Evolutionary conservation across 2,797 vertebrate species (phyloP).

Genomic region (Phylloscopus collybita): DNA sequence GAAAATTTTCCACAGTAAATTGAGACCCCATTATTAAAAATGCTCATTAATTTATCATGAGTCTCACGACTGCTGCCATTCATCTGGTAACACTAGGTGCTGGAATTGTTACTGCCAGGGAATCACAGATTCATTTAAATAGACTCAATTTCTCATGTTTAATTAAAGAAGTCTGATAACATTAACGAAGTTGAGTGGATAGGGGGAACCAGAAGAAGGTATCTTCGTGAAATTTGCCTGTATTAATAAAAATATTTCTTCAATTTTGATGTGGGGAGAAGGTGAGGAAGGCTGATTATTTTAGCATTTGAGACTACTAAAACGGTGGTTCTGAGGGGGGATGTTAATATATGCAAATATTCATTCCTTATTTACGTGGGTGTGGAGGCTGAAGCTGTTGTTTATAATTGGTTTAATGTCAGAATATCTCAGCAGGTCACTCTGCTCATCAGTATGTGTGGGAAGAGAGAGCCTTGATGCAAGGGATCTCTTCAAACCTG

Average conservation of each 20-base stretch:
- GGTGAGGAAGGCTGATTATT: background rate
- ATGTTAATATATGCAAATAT: background rate
- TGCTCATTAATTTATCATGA: background rate
- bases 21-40: background rate
- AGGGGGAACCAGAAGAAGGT: background rate
- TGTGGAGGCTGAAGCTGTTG: background rate
- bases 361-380: background rate
- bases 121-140: background rate
- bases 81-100: background rate
- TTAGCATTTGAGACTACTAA: background rate
- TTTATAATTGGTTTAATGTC: background rate
- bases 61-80: background rate
- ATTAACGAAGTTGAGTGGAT: background rate
- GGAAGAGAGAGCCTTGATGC: background rate
- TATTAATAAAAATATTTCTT: background rate
- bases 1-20: background rate
- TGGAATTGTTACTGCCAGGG: background rate
- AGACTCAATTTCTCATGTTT: background rate
- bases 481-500: background rate
- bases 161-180: background rate
- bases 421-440: background rate
- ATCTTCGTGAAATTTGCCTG: background rate
- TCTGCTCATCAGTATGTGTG: background rate
- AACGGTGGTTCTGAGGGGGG: background rate
- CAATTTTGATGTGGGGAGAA: background rate